Evolutionary conservation across 2,888 invertebrate species (phyloP).

Genomic region (Sarcophaga carnaria): DNA sequence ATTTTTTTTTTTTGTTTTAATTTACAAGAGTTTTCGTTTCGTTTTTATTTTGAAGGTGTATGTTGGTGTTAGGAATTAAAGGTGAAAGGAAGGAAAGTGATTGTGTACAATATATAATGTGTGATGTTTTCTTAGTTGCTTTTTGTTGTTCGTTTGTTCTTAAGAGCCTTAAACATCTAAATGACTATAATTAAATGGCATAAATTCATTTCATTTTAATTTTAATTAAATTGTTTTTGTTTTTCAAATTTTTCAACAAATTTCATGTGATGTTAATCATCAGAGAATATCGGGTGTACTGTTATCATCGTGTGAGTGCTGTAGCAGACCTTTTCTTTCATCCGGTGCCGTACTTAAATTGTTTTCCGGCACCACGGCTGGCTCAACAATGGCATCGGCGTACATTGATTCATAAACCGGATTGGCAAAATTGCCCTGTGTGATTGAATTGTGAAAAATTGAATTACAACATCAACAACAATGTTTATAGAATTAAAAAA

Average conservation of each 20-base stretch:
- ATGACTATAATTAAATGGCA: conserved; percentile 68
- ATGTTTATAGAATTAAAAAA: neutral
- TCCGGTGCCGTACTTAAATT: conserved; percentile 81
- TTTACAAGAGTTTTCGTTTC: conserved; percentile 31
- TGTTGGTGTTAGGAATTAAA: neutral
- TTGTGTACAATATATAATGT: neutral
- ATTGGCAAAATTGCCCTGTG: conserved; percentile 90
- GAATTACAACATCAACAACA: neutral
- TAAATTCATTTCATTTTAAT: conserved; percentile 58
- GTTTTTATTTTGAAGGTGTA: conserved; percentile 1
- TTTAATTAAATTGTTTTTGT: conserved; percentile 19
- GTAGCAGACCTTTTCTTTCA: conserved; percentile 83
- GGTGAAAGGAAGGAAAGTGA: neutral
- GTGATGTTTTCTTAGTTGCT: conserved; percentile 14
- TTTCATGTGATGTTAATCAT: conserved; percentile 78
- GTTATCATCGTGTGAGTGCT: conserved; percentile 83
- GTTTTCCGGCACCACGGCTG: conserved; percentile 76
- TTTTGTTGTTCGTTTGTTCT: conserved; percentile 22
- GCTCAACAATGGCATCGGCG: conserved; percentile 81
- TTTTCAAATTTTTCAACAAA: conserved; percentile 73
- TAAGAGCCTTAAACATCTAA: conserved; percentile 44
- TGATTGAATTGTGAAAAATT: conserved; percentile 65
- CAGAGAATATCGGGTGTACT: conserved; percentile 81
- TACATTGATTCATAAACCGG: conserved; percentile 94
- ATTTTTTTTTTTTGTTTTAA: conserved; percentile 37